phyloP scores from a whole-genome alignment of 2,888 invertebrate species.

The Epinotia nisella region DNA sequence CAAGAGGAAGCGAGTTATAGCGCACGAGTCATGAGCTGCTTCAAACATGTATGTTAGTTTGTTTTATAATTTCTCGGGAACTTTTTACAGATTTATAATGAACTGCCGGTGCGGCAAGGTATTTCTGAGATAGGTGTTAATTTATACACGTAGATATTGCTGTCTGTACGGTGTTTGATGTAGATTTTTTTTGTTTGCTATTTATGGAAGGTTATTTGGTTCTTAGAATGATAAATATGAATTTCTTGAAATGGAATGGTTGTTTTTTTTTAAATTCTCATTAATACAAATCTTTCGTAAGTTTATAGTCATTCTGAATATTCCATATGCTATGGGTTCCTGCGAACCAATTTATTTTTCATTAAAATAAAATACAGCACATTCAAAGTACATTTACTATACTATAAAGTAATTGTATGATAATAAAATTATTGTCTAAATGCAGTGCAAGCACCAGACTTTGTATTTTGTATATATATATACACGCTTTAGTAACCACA shows the following conservation, averaged over 20 bases:
- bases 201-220: not conserved
- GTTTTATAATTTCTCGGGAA: slow-evolving; percentile 72
- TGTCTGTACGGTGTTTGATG: slow-evolving; percentile 18
- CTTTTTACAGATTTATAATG: slow-evolving; percentile 60
- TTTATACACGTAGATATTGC: not conserved
- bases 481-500: no score
- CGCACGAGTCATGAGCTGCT: slow-evolving; percentile 72
- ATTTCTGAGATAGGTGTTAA: slow-evolving; percentile 13
- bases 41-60: slow-evolving; percentile 73
- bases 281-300: no score
- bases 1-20: slow-evolving; percentile 76
- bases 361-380: no score
- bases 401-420: no score
- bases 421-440: no score
- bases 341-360: no score
- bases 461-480: no score
- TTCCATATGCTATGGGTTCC: no score
- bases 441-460: no score
- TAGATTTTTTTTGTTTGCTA: not conserved
- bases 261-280: no score
- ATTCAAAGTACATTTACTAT: no score
- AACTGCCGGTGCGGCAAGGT: slow-evolving; percentile 37
- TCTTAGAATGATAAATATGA: not conserved
- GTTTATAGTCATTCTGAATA: no score
- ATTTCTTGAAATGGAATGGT: not conserved